These are phyloP conservation scores for Colinus virginianus DNA, from an alignment of 2,113 vertebrate species.

Conservation along the genomic window DNA sequence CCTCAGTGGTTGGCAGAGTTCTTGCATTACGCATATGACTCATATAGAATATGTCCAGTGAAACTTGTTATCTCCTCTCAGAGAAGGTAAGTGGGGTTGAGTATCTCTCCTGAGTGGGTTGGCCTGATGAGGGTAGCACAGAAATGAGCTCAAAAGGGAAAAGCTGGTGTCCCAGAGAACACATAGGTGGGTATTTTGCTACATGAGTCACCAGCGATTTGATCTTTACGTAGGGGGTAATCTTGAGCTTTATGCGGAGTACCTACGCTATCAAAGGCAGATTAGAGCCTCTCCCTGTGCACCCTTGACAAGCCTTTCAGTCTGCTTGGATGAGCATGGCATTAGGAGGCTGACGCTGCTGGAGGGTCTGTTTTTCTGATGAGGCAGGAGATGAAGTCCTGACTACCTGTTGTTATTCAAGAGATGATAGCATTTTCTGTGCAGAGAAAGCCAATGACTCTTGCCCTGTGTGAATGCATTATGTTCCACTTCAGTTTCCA, in stretches of 20 bases:
- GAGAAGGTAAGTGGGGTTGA: neutral
- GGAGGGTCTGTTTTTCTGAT: constrained; percentile 20
- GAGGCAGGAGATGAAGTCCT: neutral
- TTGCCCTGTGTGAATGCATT: neutral
- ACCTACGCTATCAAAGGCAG: neutral
- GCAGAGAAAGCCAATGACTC: neutral
- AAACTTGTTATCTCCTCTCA: neutral
- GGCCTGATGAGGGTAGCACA: neutral
- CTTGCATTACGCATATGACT: neutral
- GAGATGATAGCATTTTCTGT: neutral
- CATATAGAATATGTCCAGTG: neutral
- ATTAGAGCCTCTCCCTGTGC: neutral
- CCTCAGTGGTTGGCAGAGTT: neutral
- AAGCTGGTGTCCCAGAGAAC: neutral
- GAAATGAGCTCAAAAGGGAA: neutral
- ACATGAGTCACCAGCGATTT: neutral
- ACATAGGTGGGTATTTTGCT: neutral
- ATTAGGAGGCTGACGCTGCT: neutral
- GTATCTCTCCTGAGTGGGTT: neutral
- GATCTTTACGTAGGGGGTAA: neutral
- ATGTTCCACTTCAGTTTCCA: constrained; percentile 15
- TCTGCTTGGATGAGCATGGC: neutral
- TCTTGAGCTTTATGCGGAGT: neutral
- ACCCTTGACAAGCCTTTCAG: neutral
- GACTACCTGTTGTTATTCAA: constrained; percentile 12